These are phyloP conservation scores for Characodon lateralis DNA, from an alignment of 2,797 vertebrate genomes.

Conservation along the genomic window DNA sequence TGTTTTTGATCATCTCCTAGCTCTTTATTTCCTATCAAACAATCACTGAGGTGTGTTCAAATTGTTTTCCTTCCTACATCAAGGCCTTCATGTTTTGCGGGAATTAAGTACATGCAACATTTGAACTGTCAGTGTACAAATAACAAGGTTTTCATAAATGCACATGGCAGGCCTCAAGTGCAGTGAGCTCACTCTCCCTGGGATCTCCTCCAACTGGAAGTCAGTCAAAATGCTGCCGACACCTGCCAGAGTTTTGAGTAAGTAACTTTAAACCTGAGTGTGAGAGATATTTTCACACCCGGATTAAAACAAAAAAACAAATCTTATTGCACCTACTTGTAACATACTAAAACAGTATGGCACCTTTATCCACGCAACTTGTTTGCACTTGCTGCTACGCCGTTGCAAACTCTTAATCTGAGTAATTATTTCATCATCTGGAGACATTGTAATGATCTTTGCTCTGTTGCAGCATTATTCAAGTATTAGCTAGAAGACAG, in stretches of 20 bases:
- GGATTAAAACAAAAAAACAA: slow-evolving; percentile 54
- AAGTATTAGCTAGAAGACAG: slow-evolving; percentile 15
- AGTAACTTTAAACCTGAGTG: slow-evolving; percentile 33
- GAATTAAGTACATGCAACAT: background rate
- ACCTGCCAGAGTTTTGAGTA: slow-evolving; percentile 50
- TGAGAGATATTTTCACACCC: slow-evolving; percentile 47
- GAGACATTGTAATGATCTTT: slow-evolving; percentile 21
- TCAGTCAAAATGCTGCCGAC: slow-evolving; percentile 60
- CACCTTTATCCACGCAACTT: background rate
- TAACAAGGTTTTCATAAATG: slow-evolving; percentile 48
- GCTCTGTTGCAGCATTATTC: slow-evolving; percentile 22
- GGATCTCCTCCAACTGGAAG: slow-evolving; percentile 61
- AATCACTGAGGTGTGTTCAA: slow-evolving; percentile 21
- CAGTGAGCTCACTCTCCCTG: slow-evolving; percentile 43
- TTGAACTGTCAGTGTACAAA: slow-evolving; percentile 33
- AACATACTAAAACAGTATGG: slow-evolving; percentile 21
- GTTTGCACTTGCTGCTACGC: slow-evolving; percentile 23
- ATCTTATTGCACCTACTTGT: slow-evolving; percentile 37
- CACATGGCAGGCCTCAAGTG: slow-evolving; percentile 45
- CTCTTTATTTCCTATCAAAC: slow-evolving; percentile 26
- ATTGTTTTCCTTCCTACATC: slow-evolving; percentile 8
- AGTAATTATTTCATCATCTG: background rate
- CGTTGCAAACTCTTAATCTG: slow-evolving; percentile 6
- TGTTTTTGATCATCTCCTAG: background rate
- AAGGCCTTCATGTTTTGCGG: slow-evolving; percentile 12